A percentile compares a stretch with the other conserved stretches of the same genome.
phyloP scores from a whole-genome alignment of 2,888 invertebrate species.

The Parapristionchus giblindavisi region DNA sequence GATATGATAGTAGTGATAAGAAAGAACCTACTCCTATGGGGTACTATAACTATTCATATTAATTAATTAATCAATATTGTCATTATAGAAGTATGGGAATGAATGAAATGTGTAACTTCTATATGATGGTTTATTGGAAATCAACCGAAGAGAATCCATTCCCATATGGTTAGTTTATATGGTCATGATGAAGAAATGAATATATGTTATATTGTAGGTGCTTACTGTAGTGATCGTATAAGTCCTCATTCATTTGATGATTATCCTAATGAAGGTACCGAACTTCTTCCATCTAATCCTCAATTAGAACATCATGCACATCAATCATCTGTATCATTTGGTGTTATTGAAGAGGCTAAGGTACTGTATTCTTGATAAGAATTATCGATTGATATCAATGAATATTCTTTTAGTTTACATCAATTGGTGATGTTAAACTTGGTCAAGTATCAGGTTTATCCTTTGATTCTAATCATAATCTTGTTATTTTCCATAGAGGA shows the following conservation, averaged over 20 bases:
- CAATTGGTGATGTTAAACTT: slow-evolving; percentile 71
- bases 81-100: slow-evolving; percentile 70
- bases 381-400: neutral
- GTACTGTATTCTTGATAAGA: slow-evolving; percentile 29
- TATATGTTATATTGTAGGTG: neutral
- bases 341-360: slow-evolving; percentile 58
- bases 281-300: slow-evolving; percentile 73
- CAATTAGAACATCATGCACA: slow-evolving; percentile 72
- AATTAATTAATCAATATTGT: neutral
- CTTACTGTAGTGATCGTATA: neutral
- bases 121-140: slow-evolving; percentile 73
- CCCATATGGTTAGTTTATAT: slow-evolving; percentile 60
- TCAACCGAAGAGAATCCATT: slow-evolving; percentile 64
- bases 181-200: neutral
- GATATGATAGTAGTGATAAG: slow-evolving; percentile 73
- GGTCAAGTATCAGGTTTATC: slow-evolving; percentile 83
- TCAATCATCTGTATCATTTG: slow-evolving; percentile 63
- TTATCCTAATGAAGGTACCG: slow-evolving; percentile 48
- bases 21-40: slow-evolving; percentile 72
- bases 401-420: slow-evolving; percentile 1
- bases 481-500: slow-evolving; percentile 86
- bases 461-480: slow-evolving; percentile 80
- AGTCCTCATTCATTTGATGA: slow-evolving; percentile 48
- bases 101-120: slow-evolving; percentile 75
- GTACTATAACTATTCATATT: slow-evolving; percentile 59